Conservation (phyloP, 2,797 vertebrate species). For the Lepus oiostolus region DNA sequence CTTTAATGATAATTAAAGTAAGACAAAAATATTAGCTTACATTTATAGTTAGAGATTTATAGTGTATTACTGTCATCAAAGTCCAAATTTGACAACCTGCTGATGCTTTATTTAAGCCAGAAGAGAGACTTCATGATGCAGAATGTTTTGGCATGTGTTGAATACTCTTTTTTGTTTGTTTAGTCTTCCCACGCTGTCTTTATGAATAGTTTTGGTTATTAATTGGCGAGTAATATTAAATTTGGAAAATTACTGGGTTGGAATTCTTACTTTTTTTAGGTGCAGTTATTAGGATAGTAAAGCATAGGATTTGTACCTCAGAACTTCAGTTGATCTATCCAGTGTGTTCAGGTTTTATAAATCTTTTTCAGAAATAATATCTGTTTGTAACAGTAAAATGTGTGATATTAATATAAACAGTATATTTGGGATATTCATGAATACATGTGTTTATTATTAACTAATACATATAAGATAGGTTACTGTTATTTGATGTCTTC, state of each 20-base stretch:
- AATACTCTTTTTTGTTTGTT: conserved; percentile 32
- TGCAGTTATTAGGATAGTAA: conserved; percentile 31
- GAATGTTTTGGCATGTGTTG: conserved; percentile 49
- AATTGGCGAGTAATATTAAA: conserved; percentile 58
- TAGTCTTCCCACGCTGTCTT: conserved; percentile 46
- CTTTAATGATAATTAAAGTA: conserved; percentile 54
- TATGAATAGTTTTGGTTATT: conserved; percentile 62
- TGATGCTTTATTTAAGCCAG: conserved; percentile 39
- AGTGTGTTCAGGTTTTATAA: conserved; percentile 66
- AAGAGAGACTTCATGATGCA: conserved; percentile 36
- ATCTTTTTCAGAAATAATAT: conserved; percentile 48
- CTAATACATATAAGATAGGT: conserved; percentile 66
- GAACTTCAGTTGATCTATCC: conserved; percentile 2
- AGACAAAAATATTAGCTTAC: conserved; percentile 54
- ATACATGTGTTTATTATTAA: conserved; percentile 66
- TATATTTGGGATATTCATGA: conserved; percentile 55
- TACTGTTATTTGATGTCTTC: conserved; percentile 64
- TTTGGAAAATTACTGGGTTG: conserved; percentile 43
- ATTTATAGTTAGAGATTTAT: conserved; percentile 27
- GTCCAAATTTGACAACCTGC: background rate
- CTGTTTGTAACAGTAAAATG: conserved; percentile 56
- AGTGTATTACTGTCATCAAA: conserved; percentile 51
- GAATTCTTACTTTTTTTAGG: conserved; percentile 42
- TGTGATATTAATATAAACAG: conserved; percentile 60
- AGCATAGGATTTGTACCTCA: conserved; percentile 17